phyloP scores from a whole-genome alignment of 1,140 invertebrate genomes.

The Orussus abietinus region DNA sequence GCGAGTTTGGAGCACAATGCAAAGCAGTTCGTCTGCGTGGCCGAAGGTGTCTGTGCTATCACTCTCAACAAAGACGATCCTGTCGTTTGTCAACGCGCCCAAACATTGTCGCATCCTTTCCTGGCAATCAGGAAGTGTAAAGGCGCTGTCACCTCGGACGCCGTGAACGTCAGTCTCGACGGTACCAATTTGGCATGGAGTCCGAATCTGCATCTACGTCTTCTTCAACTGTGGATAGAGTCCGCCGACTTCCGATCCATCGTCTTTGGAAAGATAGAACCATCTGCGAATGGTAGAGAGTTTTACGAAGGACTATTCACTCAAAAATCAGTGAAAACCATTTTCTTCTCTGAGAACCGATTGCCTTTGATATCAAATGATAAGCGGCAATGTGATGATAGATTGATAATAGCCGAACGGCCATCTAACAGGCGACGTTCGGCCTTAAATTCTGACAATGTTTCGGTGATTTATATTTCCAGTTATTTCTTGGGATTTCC shows the following conservation, averaged over 20 bases:
- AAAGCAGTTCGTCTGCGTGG: conserved; percentile 42
- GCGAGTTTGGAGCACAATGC: conserved; percentile 50
- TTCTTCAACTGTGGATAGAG: conserved; percentile 45
- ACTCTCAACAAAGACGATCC: conserved; percentile 46
- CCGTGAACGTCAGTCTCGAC: conserved; percentile 43
- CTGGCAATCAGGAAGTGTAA: conserved; percentile 48
- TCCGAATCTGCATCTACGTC: conserved; percentile 49
- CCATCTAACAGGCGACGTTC: no score
- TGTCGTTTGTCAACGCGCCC: conserved; percentile 42
- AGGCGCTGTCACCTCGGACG: conserved; percentile 33
- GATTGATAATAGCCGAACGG: no score
- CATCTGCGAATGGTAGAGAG: no score
- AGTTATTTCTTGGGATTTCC: no score
- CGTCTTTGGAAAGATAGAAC: conserved; percentile 20
- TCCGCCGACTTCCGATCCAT: conserved; percentile 40
- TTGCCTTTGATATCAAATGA: neutral
- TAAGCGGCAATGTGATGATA: neutral
- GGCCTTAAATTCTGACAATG: no score
- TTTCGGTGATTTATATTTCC: no score
- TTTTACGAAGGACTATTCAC: neutral
- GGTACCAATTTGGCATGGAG: conserved; percentile 44
- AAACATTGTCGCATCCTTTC: conserved; percentile 42
- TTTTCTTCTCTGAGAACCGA: conserved; percentile 4
- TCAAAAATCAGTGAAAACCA: no score
- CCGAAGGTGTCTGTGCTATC: conserved; percentile 46